A percentile compares a stretch with the other conserved stretches of the same genome.
Evolutionary conservation across 2,113 vertebrate genomes (phyloP).

Genomic region (Vulpes vulpes): DNA sequence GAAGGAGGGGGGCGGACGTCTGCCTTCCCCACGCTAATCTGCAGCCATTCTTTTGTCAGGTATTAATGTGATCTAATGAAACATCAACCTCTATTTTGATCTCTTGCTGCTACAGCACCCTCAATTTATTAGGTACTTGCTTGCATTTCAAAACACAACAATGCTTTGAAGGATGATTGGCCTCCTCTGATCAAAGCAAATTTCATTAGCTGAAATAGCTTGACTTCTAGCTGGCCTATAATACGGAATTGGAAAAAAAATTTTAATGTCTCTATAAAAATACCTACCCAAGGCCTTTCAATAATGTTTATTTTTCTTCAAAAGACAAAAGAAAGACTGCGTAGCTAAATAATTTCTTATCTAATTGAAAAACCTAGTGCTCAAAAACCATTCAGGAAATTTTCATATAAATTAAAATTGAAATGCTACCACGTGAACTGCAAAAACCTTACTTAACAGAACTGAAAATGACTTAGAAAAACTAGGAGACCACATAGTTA

Average conservation of each 20-base stretch:
- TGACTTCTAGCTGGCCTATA: slow-evolving; percentile 79
- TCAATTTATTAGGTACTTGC: slow-evolving; percentile 75
- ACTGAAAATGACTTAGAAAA: slow-evolving; percentile 20
- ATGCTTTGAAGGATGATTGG: slow-evolving; percentile 78
- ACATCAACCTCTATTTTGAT: slow-evolving; percentile 76
- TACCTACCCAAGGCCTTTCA: slow-evolving; percentile 59
- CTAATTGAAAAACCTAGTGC: slow-evolving; percentile 53
- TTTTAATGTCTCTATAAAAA: slow-evolving; percentile 68
- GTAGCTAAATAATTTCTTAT: slow-evolving; percentile 54
- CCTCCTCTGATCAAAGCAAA: slow-evolving; percentile 82
- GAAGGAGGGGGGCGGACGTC: background rate
- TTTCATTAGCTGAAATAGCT: slow-evolving; percentile 80
- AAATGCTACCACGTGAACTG: background rate
- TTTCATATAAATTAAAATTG: background rate
- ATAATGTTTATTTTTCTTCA: slow-evolving; percentile 70
- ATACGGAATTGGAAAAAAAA: slow-evolving; percentile 60
- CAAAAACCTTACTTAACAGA: background rate
- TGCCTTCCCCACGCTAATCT: slow-evolving; percentile 43
- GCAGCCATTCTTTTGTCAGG: slow-evolving; percentile 72
- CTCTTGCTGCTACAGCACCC: slow-evolving; percentile 50
- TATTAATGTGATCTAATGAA: slow-evolving; percentile 80
- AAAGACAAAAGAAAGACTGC: slow-evolving; percentile 65
- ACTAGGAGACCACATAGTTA: background rate
- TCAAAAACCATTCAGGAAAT: slow-evolving; percentile 50
- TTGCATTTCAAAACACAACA: slow-evolving; percentile 76